Percentiles rank a stretch among this genome's conserved stretches.
phyloP scores from a whole-genome alignment of 2,113 vertebrate genomes.

The Ranitomeya variabilis region DNA sequence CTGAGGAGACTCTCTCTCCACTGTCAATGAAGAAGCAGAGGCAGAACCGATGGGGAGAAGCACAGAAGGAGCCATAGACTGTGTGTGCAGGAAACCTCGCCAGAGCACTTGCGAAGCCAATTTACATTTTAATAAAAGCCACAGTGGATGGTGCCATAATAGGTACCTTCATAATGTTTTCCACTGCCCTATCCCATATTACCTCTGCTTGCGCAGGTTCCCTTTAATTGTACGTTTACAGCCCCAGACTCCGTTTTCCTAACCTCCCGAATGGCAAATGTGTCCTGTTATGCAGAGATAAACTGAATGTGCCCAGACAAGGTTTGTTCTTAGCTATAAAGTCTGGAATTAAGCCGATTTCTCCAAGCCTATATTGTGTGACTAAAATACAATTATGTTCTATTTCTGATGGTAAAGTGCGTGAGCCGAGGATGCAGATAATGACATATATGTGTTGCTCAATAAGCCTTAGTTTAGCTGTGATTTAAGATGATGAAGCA shows the following conservation, averaged over 20 bases:
- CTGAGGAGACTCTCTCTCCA: too few relatives aligned
- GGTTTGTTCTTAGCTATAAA: neutral
- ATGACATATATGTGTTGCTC: slow-evolving; percentile 1
- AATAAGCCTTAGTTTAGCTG: slow-evolving; percentile 12
- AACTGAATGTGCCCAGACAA: neutral
- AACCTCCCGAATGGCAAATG: neutral
- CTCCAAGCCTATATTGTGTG: neutral
- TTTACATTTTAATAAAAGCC: too few relatives aligned
- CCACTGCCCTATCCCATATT: too few relatives aligned
- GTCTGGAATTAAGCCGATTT: neutral
- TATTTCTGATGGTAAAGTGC: neutral
- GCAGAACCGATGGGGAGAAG: too few relatives aligned
- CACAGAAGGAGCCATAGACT: too few relatives aligned
- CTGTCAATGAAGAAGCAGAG: too few relatives aligned
- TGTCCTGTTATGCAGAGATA: neutral
- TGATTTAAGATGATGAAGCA: slow-evolving; percentile 6
- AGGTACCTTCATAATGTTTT: too few relatives aligned
- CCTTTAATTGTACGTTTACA: too few relatives aligned
- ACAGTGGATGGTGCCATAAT: too few relatives aligned
- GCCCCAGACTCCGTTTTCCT: neutral
- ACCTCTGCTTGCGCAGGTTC: too few relatives aligned
- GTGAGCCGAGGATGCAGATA: neutral
- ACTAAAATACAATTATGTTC: neutral
- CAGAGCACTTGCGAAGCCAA: too few relatives aligned
- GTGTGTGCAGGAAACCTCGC: too few relatives aligned